Evolutionary conservation across 2,113 vertebrate species (phyloP).

Genomic region (Aleadryas rufinucha): DNA sequence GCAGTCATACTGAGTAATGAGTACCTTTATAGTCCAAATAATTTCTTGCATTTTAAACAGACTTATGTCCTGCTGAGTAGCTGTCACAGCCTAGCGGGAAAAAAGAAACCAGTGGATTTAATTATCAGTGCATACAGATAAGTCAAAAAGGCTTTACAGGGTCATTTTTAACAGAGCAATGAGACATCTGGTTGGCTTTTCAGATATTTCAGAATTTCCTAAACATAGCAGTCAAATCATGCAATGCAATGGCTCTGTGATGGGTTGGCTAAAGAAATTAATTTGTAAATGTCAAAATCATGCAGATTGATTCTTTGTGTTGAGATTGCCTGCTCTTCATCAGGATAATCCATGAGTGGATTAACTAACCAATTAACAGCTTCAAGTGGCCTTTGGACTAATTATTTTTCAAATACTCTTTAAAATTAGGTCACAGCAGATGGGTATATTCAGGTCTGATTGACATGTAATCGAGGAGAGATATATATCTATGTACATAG

Average conservation of each 20-base stretch:
- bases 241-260: not conserved
- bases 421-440: constrained; percentile 8
- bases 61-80: not conserved
- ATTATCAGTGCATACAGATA: not conserved
- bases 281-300: not conserved
- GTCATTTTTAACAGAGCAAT: not conserved
- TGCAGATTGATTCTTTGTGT: not conserved
- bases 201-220: not conserved
- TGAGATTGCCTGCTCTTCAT: not conserved
- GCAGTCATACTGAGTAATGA: not conserved
- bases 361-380: constrained; percentile 23
- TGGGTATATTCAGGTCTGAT: not conserved
- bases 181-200: not conserved
- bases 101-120: not conserved
- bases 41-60: constrained; percentile 29
- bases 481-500: not conserved
- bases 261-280: not conserved
- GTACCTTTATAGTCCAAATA: not conserved
- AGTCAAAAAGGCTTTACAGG: not conserved
- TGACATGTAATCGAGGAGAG: not conserved
- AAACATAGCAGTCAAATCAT: not conserved
- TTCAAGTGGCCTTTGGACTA: not conserved
- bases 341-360: constrained; percentile 8
- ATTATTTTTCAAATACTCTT: constrained; percentile 21
- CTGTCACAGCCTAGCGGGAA: not conserved